A percentile compares a stretch with the other conserved stretches of the same genome.
These are phyloP conservation scores for Danio tinwini DNA, from an alignment of 2,797 vertebrate species.

Conservation along the genomic window DNA sequence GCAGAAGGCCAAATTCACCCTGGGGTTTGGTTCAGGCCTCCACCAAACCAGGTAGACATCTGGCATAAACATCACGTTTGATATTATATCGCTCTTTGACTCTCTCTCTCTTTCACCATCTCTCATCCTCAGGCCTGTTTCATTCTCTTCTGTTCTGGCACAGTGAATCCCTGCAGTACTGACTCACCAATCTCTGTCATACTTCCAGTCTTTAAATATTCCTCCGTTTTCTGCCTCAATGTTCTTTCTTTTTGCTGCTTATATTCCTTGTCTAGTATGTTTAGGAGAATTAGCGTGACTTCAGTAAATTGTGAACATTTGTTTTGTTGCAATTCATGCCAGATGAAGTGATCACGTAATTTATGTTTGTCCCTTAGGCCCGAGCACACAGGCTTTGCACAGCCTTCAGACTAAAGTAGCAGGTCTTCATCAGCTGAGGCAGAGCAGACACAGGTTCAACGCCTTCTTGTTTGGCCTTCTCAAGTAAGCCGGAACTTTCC, in stretches of 20 bases:
- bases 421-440: constrained; percentile 84
- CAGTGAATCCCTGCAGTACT: constrained; percentile 48
- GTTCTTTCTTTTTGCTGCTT: constrained; percentile 14
- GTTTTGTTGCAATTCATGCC: background rate
- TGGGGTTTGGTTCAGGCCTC: constrained; percentile 94
- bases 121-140: constrained; percentile 39
- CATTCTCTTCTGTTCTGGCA: constrained; percentile 18
- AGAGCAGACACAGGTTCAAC: constrained; percentile 89
- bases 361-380: constrained; percentile 70
- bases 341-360: background rate
- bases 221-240: constrained; percentile 11
- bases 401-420: constrained; percentile 84
- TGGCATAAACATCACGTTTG: background rate
- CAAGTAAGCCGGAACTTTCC: constrained; percentile 83
- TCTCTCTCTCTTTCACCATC: constrained; percentile 24
- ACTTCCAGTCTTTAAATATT: constrained; percentile 32
- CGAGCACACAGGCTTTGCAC: constrained; percentile 77
- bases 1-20: constrained; percentile 88
- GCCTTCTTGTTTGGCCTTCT: constrained; percentile 93
- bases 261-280: constrained; percentile 1
- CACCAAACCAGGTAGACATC: constrained; percentile 82
- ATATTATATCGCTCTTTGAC: background rate
- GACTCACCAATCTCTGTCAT: constrained; percentile 58
- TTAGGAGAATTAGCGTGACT: background rate
- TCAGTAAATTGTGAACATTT: background rate